phyloP scores from a whole-genome alignment of 2,797 vertebrate species.

The Cyclura pinguis region DNA sequence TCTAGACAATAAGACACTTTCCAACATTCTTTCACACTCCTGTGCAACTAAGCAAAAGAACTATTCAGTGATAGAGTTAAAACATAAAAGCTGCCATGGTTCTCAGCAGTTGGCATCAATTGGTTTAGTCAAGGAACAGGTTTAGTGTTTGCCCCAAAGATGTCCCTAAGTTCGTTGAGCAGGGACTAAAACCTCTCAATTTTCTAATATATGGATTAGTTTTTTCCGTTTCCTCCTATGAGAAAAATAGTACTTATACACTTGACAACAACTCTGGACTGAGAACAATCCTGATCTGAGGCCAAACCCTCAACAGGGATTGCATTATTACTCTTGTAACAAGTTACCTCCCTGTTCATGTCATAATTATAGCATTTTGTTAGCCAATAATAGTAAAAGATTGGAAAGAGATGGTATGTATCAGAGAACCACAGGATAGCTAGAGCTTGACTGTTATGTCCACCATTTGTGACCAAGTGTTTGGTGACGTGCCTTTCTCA shows the following conservation, averaged over 20 bases:
- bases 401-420: neutral
- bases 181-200: no score
- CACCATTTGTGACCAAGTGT: neutral
- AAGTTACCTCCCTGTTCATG: no score
- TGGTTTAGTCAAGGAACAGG: neutral
- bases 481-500: neutral
- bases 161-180: no score
- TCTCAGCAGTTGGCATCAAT: neutral
- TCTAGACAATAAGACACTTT: neutral
- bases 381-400: neutral
- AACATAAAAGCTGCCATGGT: neutral
- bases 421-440: neutral
- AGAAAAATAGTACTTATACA: neutral
- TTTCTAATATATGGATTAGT: neutral
- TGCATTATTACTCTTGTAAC: neutral
- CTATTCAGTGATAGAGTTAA: neutral
- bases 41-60: neutral
- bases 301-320: neutral
- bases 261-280: neutral
- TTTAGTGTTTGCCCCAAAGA: neutral
- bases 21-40: neutral
- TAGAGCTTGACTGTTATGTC: neutral
- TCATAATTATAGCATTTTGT: neutral
- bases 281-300: neutral
- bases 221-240: neutral